Base-by-base conservation (phyloP, 1,140 invertebrate species). In the Schmidtea mediterranea region DNA sequence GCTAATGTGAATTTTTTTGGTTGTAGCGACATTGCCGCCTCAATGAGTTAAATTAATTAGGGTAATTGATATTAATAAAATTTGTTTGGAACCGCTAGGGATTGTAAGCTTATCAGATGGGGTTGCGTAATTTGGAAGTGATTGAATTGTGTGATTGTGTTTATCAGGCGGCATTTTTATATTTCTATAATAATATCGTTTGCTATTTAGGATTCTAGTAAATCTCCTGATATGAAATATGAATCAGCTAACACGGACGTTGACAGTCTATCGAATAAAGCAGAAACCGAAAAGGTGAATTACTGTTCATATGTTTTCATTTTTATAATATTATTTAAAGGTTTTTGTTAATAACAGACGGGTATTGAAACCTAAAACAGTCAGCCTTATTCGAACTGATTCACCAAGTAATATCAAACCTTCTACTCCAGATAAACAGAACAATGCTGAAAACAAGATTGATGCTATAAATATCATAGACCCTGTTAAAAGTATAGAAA, bases 261-360 rank as follows among this genome's bases (percentile, higher is more conserved):
- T 3, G 19, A 40, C 8, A 15, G 9, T 9, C 5, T 15, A 6
- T 40, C 39, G 8, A 40, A 40, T 40, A 40, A 40, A 16, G 15
- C n/a, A 16, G 19, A 16, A 16, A 16, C 39, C 3, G n/a, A 16
- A 21, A 40, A 21, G 19, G 19, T 40, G 39, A 10, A 32, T 40
- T 40, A 16, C 19, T 6, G n/a, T 6, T 40, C 5, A 40, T 40
- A 6, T 40, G n/a, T 40, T 40, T 8, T 16, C 5, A 40, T 16
- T 40, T 40, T 40, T 40, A 40, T 21, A 5, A 19, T 21, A 13
- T 21, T n/a, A 5, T 22, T 45, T 45, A 19, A 19, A 45, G 43
- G 21, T 13, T 21, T 45, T 45, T 45, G 43, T 45, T 22, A 45
- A 45, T 19, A 45, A 45, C 23, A 21, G 43, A 45, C n/a, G 43